Conservation (phyloP, 1,140 invertebrate genomes). For the Goniozus legneri region DNA sequence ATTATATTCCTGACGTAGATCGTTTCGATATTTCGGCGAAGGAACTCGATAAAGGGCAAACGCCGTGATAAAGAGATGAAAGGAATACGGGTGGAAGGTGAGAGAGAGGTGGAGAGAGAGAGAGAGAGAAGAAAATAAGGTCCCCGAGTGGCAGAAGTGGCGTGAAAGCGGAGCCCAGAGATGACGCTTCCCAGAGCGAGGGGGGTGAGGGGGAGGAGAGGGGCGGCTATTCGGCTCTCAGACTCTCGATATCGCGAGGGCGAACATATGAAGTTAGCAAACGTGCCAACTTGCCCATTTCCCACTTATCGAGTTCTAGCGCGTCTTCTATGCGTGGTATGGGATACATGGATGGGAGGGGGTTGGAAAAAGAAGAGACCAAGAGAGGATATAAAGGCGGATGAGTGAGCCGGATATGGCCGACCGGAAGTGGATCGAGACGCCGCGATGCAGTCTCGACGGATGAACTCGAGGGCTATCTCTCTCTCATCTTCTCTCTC, state of each 20-base stretch:
- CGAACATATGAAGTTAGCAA: slow-evolving; percentile 37
- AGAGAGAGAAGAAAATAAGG: slow-evolving; percentile 8
- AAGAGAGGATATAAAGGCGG: no score
- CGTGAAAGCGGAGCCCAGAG: neutral
- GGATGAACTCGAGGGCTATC: no score
- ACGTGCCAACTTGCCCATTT: slow-evolving; percentile 40
- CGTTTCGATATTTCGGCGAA: slow-evolving; percentile 5
- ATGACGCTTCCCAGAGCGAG: neutral
- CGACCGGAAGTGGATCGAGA: no score
- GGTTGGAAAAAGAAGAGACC: slow-evolving; percentile 9
- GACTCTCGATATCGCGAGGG: slow-evolving; percentile 26
- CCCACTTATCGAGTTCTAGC: slow-evolving; percentile 38
- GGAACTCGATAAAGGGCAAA: slow-evolving; percentile 4
- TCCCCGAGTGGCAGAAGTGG: neutral
- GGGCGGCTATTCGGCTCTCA: no score
- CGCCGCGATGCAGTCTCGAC: no score
- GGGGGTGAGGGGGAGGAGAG: no score
- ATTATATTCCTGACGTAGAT: no score
- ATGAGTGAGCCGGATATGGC: no score
- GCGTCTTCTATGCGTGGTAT: no score
- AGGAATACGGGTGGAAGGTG: neutral
- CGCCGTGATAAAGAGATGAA: neutral
- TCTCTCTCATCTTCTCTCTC: neutral
- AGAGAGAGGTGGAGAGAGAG: neutral
- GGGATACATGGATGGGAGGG: neutral